Conservation (phyloP, 2,888 invertebrate genomes). For the Pyrochroa serraticornis region DNA sequence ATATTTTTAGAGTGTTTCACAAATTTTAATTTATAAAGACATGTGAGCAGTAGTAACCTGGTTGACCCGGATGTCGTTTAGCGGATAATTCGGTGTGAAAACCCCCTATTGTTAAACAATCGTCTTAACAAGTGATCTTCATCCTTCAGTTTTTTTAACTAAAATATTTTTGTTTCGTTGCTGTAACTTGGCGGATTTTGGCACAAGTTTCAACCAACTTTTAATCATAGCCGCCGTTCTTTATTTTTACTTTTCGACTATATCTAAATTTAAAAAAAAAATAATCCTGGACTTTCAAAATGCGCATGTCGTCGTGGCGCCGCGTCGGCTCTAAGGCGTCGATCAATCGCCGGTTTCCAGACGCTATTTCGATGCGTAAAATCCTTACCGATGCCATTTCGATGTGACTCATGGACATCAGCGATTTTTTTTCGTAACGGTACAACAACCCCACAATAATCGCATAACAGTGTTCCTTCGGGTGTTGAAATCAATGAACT, state of each 20-base stretch:
- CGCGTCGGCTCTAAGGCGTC: conserved; percentile 42
- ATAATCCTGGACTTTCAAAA: conserved; percentile 8
- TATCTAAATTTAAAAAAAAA: background rate
- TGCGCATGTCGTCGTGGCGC: conserved; percentile 49
- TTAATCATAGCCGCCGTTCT: conserved; percentile 1
- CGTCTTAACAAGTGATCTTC: too few relatives aligned
- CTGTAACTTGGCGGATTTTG: too few relatives aligned
- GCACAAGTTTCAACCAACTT: background rate
- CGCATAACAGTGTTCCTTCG: conserved; percentile 1
- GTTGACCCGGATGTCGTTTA: too few relatives aligned
- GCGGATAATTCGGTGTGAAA: too few relatives aligned
- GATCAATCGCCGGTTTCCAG: conserved; percentile 35
- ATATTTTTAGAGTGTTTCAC: conserved; percentile 14
- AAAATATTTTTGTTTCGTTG: too few relatives aligned
- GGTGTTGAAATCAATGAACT: conserved; percentile 44
- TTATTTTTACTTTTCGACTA: background rate
- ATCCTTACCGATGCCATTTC: background rate
- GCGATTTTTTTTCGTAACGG: conserved; percentile 6
- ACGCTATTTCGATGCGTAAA: conserved; percentile 29
- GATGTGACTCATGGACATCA: conserved; percentile 15
- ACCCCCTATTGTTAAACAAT: too few relatives aligned
- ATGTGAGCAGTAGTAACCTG: too few relatives aligned
- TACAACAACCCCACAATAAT: background rate
- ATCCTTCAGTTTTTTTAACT: too few relatives aligned
- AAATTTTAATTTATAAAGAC: conserved; percentile 10